These are phyloP conservation scores for Alviniconcha marisindica DNA, from an alignment of 1,140 invertebrate genomes.

Conservation along the genomic window DNA sequence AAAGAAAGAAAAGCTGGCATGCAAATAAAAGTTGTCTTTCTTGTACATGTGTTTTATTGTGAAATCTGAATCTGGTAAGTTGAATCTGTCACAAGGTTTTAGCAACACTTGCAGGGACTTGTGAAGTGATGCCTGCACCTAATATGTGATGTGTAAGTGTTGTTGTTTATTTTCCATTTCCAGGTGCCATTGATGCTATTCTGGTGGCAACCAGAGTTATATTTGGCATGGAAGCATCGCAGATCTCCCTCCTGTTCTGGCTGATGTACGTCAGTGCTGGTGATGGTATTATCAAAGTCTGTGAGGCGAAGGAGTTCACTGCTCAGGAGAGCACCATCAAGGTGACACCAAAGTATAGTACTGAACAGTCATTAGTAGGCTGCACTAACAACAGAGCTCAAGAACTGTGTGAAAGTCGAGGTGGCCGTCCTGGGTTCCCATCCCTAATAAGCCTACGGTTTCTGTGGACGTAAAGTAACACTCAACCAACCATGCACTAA, in stretches of 20 bases:
- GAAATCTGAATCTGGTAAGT: not conserved
- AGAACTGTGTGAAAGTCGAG: too few species aligned
- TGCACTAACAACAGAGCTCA: too few species aligned
- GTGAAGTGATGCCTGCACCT: too few species aligned
- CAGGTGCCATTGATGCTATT: constrained; percentile 67
- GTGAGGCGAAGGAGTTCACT: constrained; percentile 69
- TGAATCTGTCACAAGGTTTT: too few species aligned
- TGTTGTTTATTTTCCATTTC: constrained; percentile 7
- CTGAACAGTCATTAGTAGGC: too few species aligned
- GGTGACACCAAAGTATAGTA: constrained; percentile 51
- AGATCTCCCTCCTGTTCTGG: constrained; percentile 75
- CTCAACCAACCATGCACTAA: too few species aligned
- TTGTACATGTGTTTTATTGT: constrained; percentile 1
- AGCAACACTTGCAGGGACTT: too few species aligned
- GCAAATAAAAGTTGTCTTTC: too few species aligned
- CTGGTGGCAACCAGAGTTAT: constrained; percentile 62
- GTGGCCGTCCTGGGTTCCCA: too few species aligned
- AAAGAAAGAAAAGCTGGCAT: too few species aligned
- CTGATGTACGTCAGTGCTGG: constrained; percentile 74
- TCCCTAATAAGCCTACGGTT: too few species aligned
- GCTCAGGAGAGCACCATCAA: constrained; percentile 76
- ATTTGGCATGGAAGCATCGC: constrained; percentile 70
- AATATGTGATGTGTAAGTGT: not conserved
- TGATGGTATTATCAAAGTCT: constrained; percentile 68
- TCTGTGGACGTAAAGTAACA: too few species aligned